These are phyloP conservation scores for Drosophila kepulauana DNA, from an alignment of 1,140 invertebrate genomes.

Conservation along the genomic window DNA sequence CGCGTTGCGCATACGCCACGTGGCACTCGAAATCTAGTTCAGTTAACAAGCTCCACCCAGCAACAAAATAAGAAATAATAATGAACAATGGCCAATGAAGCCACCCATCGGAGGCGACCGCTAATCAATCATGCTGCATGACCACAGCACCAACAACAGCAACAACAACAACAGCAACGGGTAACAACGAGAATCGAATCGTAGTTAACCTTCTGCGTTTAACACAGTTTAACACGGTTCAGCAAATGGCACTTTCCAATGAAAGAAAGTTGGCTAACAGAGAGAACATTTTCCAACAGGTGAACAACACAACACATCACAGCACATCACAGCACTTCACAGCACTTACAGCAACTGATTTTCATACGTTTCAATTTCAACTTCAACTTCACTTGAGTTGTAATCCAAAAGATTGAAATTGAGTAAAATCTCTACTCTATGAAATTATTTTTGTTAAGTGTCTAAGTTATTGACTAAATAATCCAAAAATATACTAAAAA, in stretches of 20 bases:
- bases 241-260: conserved; percentile 51
- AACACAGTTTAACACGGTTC: conserved; percentile 53
- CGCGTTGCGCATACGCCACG: conserved; percentile 33
- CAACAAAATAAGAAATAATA: too few relatives aligned
- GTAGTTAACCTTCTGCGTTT: conserved; percentile 31
- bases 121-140: conserved; percentile 46
- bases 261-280: conserved; percentile 38
- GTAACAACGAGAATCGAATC: conserved; percentile 13
- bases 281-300: conserved; percentile 3
- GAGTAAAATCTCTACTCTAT: too few relatives aligned
- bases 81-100: conserved; percentile 5
- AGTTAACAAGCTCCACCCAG: conserved; percentile 3
- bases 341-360: too few relatives aligned
- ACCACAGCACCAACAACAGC: conserved; percentile 1
- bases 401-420: too few relatives aligned
- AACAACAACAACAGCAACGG: not conserved
- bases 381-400: too few relatives aligned
- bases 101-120: conserved; percentile 38
- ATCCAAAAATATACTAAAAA: too few relatives aligned
- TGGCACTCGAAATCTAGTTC: conserved; percentile 24
- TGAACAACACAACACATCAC: too few relatives aligned
- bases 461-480: too few relatives aligned
- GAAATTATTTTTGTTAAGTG: too few relatives aligned
- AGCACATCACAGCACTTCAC: too few relatives aligned
- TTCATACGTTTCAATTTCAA: too few relatives aligned